Conservation (phyloP, 2,888 invertebrate species). For the Drosophila demipolita region DNA sequence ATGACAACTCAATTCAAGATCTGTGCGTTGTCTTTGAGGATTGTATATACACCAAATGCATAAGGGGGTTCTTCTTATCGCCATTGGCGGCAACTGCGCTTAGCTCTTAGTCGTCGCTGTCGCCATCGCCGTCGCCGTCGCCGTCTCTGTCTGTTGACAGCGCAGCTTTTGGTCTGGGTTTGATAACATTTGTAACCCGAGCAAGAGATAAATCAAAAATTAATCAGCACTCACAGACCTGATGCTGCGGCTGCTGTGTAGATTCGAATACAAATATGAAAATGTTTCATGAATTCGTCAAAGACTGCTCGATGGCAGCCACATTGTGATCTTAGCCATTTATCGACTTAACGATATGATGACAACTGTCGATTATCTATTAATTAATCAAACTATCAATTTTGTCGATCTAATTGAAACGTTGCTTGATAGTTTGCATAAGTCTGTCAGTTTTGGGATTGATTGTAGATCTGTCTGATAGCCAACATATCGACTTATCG, state of each 20-base stretch:
- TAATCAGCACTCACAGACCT: slow-evolving; percentile 62
- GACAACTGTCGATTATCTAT: background rate
- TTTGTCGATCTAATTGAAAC: background rate
- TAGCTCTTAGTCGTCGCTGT: slow-evolving; percentile 29
- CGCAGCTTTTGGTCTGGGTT: slow-evolving; percentile 61
- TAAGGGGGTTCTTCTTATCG: slow-evolving; percentile 63
- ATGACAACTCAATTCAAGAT: slow-evolving; percentile 34
- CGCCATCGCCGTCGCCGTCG: slow-evolving; percentile 10
- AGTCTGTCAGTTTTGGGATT: background rate
- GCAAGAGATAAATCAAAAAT: slow-evolving; percentile 74
- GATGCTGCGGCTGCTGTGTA: slow-evolving; percentile 21
- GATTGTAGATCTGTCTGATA: too few species aligned
- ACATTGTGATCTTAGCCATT: background rate
- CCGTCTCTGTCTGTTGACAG: slow-evolving; percentile 13
- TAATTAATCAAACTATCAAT: background rate
- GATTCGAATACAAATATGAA: slow-evolving; percentile 7
- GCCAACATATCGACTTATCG: background rate
- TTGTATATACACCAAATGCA: slow-evolving; percentile 19
- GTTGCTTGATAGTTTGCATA: background rate
- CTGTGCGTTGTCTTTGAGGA: slow-evolving; percentile 25
- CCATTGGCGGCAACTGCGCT: slow-evolving; percentile 18
- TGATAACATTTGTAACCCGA: slow-evolving; percentile 77
- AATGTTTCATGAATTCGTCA: slow-evolving; percentile 29
- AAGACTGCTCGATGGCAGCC: background rate
- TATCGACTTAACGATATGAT: background rate